phyloP scores from a whole-genome alignment of 2,888 invertebrate genomes.

The Stratiomys singularior region DNA sequence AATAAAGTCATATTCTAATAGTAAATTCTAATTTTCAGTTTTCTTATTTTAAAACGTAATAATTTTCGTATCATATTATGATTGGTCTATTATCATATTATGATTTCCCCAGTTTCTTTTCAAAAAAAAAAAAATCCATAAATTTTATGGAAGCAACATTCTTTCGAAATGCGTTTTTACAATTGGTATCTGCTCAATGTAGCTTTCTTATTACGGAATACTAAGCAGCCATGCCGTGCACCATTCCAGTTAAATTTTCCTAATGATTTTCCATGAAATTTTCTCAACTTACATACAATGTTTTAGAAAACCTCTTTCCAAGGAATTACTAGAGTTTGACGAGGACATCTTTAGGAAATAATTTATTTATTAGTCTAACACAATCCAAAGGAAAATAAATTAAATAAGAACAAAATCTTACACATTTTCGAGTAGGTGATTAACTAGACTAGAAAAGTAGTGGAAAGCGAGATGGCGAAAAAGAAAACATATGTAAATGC shows the following conservation, averaged over 20 bases:
- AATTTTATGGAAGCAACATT: slow-evolving; percentile 38
- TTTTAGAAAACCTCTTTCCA: not conserved
- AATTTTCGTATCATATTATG: not conserved
- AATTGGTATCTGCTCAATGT: no score
- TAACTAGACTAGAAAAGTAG: slow-evolving; percentile 15
- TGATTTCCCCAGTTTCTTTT: not conserved
- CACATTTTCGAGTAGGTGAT: not conserved
- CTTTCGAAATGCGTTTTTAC: not conserved
- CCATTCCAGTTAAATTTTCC: not conserved
- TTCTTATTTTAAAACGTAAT: not conserved
- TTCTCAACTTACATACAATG: no score
- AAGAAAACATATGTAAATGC: not conserved
- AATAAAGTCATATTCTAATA: not conserved
- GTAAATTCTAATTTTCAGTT: not conserved
- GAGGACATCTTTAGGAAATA: not conserved
- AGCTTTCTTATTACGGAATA: no score
- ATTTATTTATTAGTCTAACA: not conserved
- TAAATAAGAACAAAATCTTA: slow-evolving; percentile 26
- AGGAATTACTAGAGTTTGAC: not conserved
- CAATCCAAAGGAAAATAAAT: slow-evolving; percentile 23
- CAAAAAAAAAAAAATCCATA: slow-evolving; percentile 38
- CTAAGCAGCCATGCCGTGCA: no score
- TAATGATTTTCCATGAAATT: not conserved
- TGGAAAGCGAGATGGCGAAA: not conserved
- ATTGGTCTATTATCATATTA: not conserved